A percentile compares a stretch with the other conserved stretches of the same genome.
Evolutionary conservation across 2,888 invertebrate species (phyloP).

Genomic region (Lycaena phlaeas): DNA sequence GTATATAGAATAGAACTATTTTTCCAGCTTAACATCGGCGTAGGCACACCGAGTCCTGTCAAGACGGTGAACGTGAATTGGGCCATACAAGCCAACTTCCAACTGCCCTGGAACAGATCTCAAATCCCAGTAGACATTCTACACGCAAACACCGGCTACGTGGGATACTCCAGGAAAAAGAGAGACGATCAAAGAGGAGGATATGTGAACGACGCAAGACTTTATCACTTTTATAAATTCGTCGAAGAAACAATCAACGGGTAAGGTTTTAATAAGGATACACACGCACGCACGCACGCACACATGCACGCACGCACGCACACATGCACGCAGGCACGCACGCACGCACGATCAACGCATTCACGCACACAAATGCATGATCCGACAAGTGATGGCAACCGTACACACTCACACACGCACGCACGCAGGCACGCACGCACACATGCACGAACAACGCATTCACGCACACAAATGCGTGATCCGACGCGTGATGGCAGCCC

Average conservation of each 20-base stretch:
- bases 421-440: too few relatives aligned
- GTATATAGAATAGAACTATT: too few relatives aligned
- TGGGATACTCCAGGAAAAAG: constrained; percentile 37
- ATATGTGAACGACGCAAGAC: constrained; percentile 43
- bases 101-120: constrained; percentile 55
- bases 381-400: too few relatives aligned
- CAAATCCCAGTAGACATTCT: constrained; percentile 57
- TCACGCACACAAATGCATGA: too few relatives aligned
- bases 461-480: too few relatives aligned
- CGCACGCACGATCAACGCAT: too few relatives aligned
- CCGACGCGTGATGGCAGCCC: too few relatives aligned
- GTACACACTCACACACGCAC: too few relatives aligned
- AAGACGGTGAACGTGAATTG: constrained; percentile 50
- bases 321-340: too few relatives aligned
- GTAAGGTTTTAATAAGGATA: constrained; percentile 31
- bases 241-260: constrained; percentile 42
- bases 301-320: too few relatives aligned
- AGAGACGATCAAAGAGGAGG: constrained; percentile 23
- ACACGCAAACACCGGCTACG: constrained; percentile 42
- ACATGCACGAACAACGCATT: too few relatives aligned
- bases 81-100: constrained; percentile 62
- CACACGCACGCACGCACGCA: too few relatives aligned
- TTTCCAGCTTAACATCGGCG: constrained; percentile 50
- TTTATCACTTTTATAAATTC: constrained; percentile 55
- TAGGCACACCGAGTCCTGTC: constrained; percentile 47